Evolutionary conservation across 2,797 vertebrate species (phyloP), one percentile per base, ranked within the genome.

Genomic region (Sphenopsis melanotis): DNA sequence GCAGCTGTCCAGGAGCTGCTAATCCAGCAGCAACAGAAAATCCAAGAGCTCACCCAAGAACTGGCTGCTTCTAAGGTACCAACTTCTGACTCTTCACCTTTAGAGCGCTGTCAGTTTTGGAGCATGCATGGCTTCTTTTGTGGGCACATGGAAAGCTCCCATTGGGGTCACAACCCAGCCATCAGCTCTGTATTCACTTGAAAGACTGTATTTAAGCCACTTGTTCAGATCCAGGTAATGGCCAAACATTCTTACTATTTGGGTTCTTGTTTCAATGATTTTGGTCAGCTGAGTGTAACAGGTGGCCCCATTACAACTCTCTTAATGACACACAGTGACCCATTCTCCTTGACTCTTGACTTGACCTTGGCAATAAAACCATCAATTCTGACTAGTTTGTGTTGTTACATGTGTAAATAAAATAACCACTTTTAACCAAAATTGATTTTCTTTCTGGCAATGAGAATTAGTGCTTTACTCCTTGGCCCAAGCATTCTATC

Each of bases 11-110:
- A 99, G 96, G 99, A 99, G 77, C 98, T 99, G 77, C 98, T 99
- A 88, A 95, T 98, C 56, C 99, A 99, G 93, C 99, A 99, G 94
- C 99, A 99, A 93, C 98, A 99, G 98, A 99, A 97, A 95, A 99
- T 99, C 92, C 99, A 99, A 95, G 99, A 99, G 81, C 98, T 99
- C 44, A 98, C 98, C n/a, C 98, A 99, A 66, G 99, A 99, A 64
- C 98, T 99, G 96, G 97, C 98, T 57, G 80, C 99, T 70, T 98
- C 99, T 65, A 98, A 99, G 99, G 99, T 99, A 98, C 56, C 29
- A 23, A 4, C 12, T 61, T 63, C 39, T 24, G 36, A 0, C 22
- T 61, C 24, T 36, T 47, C 37, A 37, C 15, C 27, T 81, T 72
- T 41, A 76, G 53, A 91, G 44, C 59, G 32, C 34, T 23, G 17